phyloP scores from a whole-genome alignment of 1,140 invertebrate species.

The Apis cerana region DNA sequence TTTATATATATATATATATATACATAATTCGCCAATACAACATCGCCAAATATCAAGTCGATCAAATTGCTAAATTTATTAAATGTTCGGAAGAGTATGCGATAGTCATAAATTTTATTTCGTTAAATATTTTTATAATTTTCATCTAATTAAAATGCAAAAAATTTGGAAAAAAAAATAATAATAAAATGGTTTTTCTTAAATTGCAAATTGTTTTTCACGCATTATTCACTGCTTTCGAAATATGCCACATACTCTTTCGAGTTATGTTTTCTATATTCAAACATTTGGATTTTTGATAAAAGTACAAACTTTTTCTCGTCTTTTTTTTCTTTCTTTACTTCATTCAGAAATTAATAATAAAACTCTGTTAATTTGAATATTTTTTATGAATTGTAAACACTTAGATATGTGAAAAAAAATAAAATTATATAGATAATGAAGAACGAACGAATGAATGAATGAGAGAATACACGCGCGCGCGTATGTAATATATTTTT shows the following conservation, averaged over 20 bases:
- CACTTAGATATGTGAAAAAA: neutral
- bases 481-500: neutral
- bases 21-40: neutral
- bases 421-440: too few species aligned
- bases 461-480: neutral
- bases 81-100: conserved; percentile 14
- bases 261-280: neutral
- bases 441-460: neutral
- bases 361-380: neutral
- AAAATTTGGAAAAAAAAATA: neutral
- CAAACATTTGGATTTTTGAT: neutral
- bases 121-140: conserved; percentile 1
- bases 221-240: neutral
- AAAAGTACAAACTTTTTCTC: neutral
- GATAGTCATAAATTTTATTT: neutral
- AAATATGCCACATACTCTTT: neutral
- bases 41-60: neutral
- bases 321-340: neutral
- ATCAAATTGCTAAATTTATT: neutral
- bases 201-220: neutral
- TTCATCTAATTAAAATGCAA: neutral
- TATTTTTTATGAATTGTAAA: neutral
- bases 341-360: neutral
- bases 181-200: neutral
- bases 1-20: neutral